Evolutionary conservation across 2,113 vertebrate genomes (phyloP).

Genomic region (Myrmecobius fasciatus): DNA sequence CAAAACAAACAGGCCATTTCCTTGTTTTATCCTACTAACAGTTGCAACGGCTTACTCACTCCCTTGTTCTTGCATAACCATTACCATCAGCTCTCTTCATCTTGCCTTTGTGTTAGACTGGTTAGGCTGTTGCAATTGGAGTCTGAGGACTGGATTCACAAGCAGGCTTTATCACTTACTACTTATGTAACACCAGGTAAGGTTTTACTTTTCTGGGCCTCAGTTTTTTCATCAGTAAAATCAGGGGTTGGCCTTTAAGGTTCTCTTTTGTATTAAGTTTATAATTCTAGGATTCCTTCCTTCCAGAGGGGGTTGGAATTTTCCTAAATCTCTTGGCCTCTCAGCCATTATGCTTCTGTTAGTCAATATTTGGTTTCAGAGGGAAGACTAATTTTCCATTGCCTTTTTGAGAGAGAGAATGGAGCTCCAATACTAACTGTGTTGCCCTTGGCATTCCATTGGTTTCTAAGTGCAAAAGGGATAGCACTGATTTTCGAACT

Average conservation of each 20-base stretch:
- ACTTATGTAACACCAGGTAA: not conserved
- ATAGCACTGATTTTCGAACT: not conserved
- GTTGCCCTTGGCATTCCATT: not conserved
- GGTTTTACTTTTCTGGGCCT: not conserved
- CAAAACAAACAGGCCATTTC: not conserved
- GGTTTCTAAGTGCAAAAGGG: not conserved
- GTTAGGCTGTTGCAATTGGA: not conserved
- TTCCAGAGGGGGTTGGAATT: not conserved
- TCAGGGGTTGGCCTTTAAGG: not conserved
- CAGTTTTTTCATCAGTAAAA: not conserved
- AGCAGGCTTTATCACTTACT: not conserved
- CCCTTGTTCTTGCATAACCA: not conserved
- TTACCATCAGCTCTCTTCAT: no score
- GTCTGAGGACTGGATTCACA: not conserved
- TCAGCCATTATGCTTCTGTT: not conserved
- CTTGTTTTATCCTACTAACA: not conserved
- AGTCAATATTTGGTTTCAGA: not conserved
- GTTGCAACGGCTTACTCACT: not conserved
- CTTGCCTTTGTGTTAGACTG: not conserved
- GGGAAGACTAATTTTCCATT: not conserved
- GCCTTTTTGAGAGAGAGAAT: not conserved
- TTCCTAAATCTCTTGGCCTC: not conserved
- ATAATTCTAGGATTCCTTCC: not conserved
- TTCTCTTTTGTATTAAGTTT: not conserved
- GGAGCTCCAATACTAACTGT: not conserved